Evolutionary conservation across 2,888 invertebrate genomes (phyloP), one percentile per base, ranked within the genome.

Genomic region (Meiosimyza decipiens): DNA sequence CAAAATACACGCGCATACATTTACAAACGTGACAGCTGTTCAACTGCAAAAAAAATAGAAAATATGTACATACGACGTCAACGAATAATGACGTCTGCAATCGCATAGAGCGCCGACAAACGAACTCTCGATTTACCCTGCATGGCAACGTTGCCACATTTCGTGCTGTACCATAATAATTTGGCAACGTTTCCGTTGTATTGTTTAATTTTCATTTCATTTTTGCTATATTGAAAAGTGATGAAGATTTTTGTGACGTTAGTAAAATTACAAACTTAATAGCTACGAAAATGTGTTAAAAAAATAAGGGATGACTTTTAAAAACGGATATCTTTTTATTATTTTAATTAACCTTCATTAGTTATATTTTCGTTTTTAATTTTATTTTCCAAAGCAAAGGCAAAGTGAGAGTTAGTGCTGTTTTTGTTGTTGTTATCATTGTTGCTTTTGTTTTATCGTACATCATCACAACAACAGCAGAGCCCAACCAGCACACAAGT

Each of bases 1-100:
- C 28, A 52, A 50, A 64, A 55, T 7, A 57, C 22, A 70, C 51
- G n/a, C 13, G 63, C 22, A 63, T 63, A 51, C 22, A 55, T 40
- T 55, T 18, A 54, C 40, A 70, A 54, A 62, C 16, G 62, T 52
- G 70, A 70, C 70, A 70, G 70, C 70, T 70, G 70, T 70, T 70
- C 47, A 22, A 40, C 62, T 50, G 60, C 59, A 33, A 22, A 62
- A 40, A 51, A 40, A 40, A 40, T 9, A 40, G 40, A 40, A 40
- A 40, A 40, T 40, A 6, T 2, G 2, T 40, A 40, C 9, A 40
- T 9, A 40, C 40, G 40, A 40, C 40, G 9, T 1, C 6, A 40
- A 40, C 47, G 28, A 47, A 67, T 51, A 70, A 70, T 70, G 69
- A 70, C 69, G 69, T 70, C 69, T 70, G 52, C 60, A 70, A 50